phyloP scores from a whole-genome alignment of 2,113 vertebrate genomes.

The Cryptomyrus ogoouensis region DNA sequence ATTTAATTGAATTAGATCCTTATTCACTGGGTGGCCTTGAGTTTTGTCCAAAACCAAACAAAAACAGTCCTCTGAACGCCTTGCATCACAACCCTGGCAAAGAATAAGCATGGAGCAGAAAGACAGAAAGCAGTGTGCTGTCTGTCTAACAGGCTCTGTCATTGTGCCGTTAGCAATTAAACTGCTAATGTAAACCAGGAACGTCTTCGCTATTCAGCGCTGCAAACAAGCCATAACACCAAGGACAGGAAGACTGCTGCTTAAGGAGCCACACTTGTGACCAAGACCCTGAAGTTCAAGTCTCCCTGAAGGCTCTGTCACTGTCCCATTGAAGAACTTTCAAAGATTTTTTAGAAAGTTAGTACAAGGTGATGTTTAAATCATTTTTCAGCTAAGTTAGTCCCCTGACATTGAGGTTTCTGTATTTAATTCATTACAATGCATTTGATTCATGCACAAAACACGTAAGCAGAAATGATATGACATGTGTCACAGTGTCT shows the following conservation, averaged over 20 bases:
- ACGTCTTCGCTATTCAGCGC: not conserved
- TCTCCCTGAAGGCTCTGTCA: not conserved
- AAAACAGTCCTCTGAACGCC: not conserved
- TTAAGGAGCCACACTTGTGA: not conserved
- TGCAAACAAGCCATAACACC: not conserved
- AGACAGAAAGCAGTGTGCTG: not conserved
- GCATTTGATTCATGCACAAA: not conserved
- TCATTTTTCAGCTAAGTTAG: not conserved
- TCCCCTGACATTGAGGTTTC: not conserved
- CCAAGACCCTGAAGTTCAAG: slow-evolving; percentile 2
- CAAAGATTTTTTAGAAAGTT: not conserved
- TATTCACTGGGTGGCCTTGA: slow-evolving; percentile 28
- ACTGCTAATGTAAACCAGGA: not conserved
- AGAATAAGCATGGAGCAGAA: not conserved
- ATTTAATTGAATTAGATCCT: slow-evolving; percentile 6
- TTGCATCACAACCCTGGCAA: not conserved
- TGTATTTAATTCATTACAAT: not conserved
- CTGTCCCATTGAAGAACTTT: not conserved
- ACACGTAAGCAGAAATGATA: not conserved
- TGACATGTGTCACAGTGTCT: not conserved
- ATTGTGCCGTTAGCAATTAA: slow-evolving; percentile 3
- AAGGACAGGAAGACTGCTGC: not conserved
- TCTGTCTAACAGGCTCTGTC: not conserved
- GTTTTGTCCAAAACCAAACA: slow-evolving; percentile 17
- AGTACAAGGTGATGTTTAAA: not conserved